These are phyloP conservation scores for Phytoseiulus persimilis DNA, from an alignment of 2,888 invertebrate genomes.

Conservation along the genomic window DNA sequence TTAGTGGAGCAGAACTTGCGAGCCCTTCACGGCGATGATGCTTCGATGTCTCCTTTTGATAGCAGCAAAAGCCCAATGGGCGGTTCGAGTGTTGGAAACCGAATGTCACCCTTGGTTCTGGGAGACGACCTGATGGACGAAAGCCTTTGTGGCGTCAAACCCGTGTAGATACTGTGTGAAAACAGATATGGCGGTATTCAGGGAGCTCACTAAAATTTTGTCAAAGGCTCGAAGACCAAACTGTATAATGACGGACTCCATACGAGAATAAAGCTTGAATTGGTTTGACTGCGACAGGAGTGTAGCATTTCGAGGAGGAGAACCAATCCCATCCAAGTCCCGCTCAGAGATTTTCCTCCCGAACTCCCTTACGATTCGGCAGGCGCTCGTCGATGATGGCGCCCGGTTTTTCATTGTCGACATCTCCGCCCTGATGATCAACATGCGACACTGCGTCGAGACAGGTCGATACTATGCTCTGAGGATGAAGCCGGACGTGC, in stretches of 20 bases:
- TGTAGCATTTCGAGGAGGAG: too few relatives aligned
- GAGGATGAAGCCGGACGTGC: too few relatives aligned
- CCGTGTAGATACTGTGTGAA: not conserved
- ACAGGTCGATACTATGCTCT: too few relatives aligned
- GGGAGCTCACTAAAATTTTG: not conserved
- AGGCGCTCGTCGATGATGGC: too few relatives aligned
- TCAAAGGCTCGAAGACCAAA: not conserved
- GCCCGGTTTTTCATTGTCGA: too few relatives aligned
- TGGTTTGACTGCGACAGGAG: not conserved
- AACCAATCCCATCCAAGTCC: too few relatives aligned
- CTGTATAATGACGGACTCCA: not conserved
- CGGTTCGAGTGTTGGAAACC: constrained; percentile 45
- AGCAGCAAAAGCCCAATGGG: constrained; percentile 7
- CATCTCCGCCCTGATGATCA: too few relatives aligned
- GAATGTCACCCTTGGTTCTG: constrained; percentile 65
- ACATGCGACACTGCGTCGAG: too few relatives aligned
- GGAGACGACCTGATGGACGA: constrained; percentile 86
- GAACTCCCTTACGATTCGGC: too few relatives aligned
- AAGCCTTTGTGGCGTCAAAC: constrained; percentile 66
- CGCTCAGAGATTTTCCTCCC: too few relatives aligned
- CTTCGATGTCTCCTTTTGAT: constrained; percentile 10
- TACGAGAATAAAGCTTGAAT: not conserved
- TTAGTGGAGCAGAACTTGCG: constrained; percentile 26
- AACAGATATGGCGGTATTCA: not conserved
- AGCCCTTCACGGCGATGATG: constrained; percentile 31